Conservation (phyloP, 2,888 invertebrate species). For the Conops quadrifasciatus region DNA sequence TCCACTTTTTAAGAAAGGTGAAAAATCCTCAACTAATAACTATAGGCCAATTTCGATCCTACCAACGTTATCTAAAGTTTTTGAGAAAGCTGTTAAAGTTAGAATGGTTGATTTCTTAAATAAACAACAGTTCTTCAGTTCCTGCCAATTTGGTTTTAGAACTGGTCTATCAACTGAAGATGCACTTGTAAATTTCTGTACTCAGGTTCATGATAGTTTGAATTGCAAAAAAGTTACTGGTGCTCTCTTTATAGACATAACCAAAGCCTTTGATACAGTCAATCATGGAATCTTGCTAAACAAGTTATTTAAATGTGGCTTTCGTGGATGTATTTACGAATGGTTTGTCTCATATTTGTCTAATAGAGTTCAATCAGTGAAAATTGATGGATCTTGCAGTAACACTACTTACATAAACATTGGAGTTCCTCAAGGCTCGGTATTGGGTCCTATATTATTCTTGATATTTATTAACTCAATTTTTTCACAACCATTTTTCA, state of each 20-base stretch:
- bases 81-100: conserved; percentile 12
- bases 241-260: neutral
- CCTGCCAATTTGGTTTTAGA: conserved; percentile 30
- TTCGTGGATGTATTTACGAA: neutral
- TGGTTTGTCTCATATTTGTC: neutral
- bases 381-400: neutral
- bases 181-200: conserved; percentile 19
- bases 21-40: neutral
- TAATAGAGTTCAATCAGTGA: neutral
- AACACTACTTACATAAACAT: neutral
- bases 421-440: neutral
- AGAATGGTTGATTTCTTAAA: conserved; percentile 18
- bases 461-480: neutral
- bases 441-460: neutral
- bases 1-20: conserved; percentile 28
- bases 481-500: neutral
- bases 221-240: neutral
- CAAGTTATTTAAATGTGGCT: neutral
- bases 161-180: conserved; percentile 26
- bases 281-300: neutral
- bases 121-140: conserved; percentile 16
- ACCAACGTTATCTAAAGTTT: conserved; percentile 29
- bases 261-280: neutral
- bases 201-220: neutral
- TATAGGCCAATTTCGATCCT: conserved; percentile 27